phyloP scores from a whole-genome alignment of 1,140 invertebrate genomes.

The Aplysia californica region DNA sequence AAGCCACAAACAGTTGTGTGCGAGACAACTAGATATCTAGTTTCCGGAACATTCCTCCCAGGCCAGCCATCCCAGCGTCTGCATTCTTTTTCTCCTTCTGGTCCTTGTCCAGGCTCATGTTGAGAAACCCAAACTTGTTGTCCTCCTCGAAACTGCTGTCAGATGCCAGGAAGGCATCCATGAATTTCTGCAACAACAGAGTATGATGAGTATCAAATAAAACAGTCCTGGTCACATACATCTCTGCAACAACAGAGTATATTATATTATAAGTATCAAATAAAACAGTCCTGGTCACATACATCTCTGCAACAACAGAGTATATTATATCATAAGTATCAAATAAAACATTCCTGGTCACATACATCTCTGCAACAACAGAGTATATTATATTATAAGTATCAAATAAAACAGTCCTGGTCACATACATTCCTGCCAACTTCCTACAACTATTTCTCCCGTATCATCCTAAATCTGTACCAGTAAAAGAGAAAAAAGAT shows the following conservation, averaged over 20 bases:
- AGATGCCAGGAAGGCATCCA: background rate
- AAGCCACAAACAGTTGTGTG: too few species aligned
- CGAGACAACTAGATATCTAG: too few species aligned
- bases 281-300: background rate
- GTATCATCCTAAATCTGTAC: too few species aligned
- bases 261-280: background rate
- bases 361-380: background rate
- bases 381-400: too few species aligned
- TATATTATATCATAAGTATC: background rate
- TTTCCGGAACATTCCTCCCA: background rate
- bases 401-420: too few species aligned
- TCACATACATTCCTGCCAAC: too few species aligned
- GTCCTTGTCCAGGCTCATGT: background rate
- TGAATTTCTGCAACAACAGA: background rate
- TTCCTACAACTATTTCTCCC: too few species aligned
- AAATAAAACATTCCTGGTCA: background rate
- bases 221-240: background rate
- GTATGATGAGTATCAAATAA: background rate
- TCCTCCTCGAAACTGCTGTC: background rate
- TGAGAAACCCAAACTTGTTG: background rate
- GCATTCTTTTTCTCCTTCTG: background rate
- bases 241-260: background rate
- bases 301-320: background rate
- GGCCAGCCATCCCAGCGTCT: background rate
- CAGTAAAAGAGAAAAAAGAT: too few species aligned